Evolutionary conservation across 2,113 vertebrate species (phyloP).

Genomic region (Nansenia antarctica): DNA sequence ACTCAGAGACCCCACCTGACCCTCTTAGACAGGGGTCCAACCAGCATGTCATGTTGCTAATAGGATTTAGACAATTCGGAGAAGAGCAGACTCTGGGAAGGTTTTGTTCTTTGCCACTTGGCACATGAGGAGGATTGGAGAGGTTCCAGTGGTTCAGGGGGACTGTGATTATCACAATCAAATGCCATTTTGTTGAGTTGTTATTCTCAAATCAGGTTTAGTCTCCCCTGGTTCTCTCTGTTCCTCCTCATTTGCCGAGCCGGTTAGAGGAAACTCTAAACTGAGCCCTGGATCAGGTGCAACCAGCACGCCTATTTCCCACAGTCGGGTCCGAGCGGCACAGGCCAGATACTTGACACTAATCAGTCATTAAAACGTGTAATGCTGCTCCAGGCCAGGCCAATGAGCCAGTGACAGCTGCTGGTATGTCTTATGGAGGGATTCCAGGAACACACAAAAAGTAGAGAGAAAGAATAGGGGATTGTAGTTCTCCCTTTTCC

Average conservation of each 20-base stretch:
- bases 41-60: slow-evolving; percentile 24
- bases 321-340: slow-evolving; percentile 65
- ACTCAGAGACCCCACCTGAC: too few species aligned
- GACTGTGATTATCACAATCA: slow-evolving; percentile 49
- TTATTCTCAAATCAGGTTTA: slow-evolving; percentile 49
- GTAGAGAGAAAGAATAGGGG: slow-evolving; percentile 35
- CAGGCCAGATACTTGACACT: slow-evolving; percentile 78
- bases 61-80: slow-evolving; percentile 27
- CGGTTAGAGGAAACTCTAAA: slow-evolving; percentile 63
- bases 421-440: slow-evolving; percentile 55
- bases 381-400: slow-evolving; percentile 55
- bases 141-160: slow-evolving; percentile 25
- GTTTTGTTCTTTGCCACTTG: slow-evolving; percentile 22
- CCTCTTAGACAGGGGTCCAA: not conserved
- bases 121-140: slow-evolving; percentile 16
- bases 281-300: slow-evolving; percentile 72
- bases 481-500: slow-evolving; percentile 22
- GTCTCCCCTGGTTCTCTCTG: slow-evolving; percentile 40
- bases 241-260: slow-evolving; percentile 44
- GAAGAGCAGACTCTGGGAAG: slow-evolving; percentile 8
- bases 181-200: slow-evolving; percentile 49
- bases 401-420: slow-evolving; percentile 70
- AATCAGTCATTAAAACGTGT: slow-evolving; percentile 78
- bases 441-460: slow-evolving; percentile 54
- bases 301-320: slow-evolving; percentile 69